Conservation (phyloP, 2,888 invertebrate species). For the Cheiracanthium punctorium region DNA sequence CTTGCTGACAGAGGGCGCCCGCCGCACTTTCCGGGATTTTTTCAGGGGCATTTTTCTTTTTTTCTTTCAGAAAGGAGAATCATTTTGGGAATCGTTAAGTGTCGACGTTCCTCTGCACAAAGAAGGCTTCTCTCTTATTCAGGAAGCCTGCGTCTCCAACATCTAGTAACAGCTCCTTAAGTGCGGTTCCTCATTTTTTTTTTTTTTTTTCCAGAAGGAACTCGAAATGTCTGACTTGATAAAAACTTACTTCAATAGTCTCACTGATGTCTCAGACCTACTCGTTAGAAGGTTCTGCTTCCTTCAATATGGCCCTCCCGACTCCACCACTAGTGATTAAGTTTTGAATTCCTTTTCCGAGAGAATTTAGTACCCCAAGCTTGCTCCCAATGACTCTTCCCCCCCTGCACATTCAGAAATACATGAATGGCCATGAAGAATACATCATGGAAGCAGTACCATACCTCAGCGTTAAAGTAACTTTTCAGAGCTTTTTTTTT, state of each 20-base stretch:
- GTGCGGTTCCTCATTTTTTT: conserved; percentile 41
- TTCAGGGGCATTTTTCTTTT: conserved; percentile 18
- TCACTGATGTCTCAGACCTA: conserved; percentile 26
- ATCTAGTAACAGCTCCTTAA: conserved; percentile 39
- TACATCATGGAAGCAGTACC: neutral
- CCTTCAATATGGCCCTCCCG: neutral
- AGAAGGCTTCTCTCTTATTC: conserved; percentile 32
- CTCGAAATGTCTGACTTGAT: conserved; percentile 39
- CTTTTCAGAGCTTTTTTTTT: too few species aligned
- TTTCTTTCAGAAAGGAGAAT: neutral
- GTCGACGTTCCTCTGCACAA: conserved; percentile 46
- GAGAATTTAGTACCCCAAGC: neutral
- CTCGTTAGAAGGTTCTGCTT: conserved; percentile 3
- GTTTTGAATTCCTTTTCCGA: neutral
- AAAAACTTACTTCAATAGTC: conserved; percentile 44
- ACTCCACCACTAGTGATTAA: neutral
- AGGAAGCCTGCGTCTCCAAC: conserved; percentile 22
- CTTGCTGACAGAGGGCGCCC: conserved; percentile 41
- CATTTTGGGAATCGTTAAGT: conserved; percentile 52
- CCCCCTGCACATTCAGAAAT: neutral
- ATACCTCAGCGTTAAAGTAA: neutral
- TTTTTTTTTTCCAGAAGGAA: conserved; percentile 37
- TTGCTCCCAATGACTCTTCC: neutral
- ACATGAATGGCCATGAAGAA: neutral
- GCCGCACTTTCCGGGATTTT: conserved; percentile 38